These are phyloP conservation scores for Erethizon dorsatum DNA, from an alignment of 2,797 vertebrate species.

Conservation along the genomic window DNA sequence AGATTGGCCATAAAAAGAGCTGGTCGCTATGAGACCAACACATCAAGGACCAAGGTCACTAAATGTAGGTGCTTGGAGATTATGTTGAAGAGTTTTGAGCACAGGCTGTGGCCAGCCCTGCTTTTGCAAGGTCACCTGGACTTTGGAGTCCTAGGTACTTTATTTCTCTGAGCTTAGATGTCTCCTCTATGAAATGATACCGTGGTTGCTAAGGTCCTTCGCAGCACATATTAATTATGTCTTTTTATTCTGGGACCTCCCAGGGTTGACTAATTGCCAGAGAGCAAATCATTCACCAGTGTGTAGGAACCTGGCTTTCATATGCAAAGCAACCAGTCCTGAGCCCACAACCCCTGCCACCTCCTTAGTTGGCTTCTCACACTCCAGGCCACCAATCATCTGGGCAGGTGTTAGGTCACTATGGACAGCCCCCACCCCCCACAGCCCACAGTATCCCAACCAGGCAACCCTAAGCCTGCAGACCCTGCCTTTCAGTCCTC, in stretches of 20 bases:
- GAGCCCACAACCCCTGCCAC: background rate
- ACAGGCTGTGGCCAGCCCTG: fast-evolving
- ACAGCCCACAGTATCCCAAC: background rate
- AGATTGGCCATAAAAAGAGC: fast-evolving
- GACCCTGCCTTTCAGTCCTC: background rate
- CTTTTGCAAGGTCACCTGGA: background rate
- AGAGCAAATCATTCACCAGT: fast-evolving
- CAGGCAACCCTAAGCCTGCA: background rate
- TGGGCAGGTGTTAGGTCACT: background rate
- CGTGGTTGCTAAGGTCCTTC: fast-evolving
- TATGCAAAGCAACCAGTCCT: background rate
- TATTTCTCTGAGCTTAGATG: background rate
- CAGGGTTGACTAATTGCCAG: background rate
- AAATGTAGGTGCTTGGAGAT: background rate
- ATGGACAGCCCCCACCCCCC: no score
- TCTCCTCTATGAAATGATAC: background rate
- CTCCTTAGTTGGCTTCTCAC: fast-evolving
- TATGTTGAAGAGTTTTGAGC: background rate
- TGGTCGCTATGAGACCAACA: fast-evolving
- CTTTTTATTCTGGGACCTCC: background rate
- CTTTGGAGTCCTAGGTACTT: background rate
- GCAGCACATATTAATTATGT: fast-evolving
- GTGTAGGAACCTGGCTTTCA: background rate
- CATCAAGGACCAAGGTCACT: fast-evolving
- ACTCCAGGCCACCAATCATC: background rate